Percentiles rank a stretch among this genome's conserved stretches.
Evolutionary conservation across 2,888 invertebrate genomes (phyloP).

Genomic region (Nephrotoma guestfalica): DNA sequence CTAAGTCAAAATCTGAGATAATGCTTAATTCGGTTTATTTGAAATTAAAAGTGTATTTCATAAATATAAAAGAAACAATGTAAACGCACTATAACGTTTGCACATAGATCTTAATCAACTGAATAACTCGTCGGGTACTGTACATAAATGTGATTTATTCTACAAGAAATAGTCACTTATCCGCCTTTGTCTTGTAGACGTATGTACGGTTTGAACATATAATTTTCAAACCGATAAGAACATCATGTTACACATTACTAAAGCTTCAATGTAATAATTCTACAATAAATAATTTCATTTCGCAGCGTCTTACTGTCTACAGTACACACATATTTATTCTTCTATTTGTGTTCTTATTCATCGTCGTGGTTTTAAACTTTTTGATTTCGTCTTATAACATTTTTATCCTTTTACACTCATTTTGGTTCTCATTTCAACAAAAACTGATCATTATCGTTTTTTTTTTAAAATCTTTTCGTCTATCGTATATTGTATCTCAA

Average conservation of each 20-base stretch:
- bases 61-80: too few species aligned
- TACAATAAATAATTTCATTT: neutral
- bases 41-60: too few species aligned
- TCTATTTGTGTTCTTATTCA: neutral
- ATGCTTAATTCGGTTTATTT: too few species aligned
- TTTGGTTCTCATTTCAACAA: neutral
- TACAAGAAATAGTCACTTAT: neutral
- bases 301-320: neutral
- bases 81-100: too few species aligned
- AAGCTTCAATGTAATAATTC: neutral
- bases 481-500: neutral
- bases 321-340: neutral
- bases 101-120: too few species aligned
- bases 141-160: neutral
- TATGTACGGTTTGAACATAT: neutral
- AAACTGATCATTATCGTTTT: neutral
- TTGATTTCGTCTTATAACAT: neutral
- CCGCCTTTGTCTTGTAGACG: neutral
- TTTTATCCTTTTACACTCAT: neutral
- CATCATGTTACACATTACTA: neutral
- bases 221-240: neutral
- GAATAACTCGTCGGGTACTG: neutral
- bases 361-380: neutral
- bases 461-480: neutral
- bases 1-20: too few species aligned